phyloP scores from a whole-genome alignment of 1,140 invertebrate species.

The Arion vulgaris region DNA sequence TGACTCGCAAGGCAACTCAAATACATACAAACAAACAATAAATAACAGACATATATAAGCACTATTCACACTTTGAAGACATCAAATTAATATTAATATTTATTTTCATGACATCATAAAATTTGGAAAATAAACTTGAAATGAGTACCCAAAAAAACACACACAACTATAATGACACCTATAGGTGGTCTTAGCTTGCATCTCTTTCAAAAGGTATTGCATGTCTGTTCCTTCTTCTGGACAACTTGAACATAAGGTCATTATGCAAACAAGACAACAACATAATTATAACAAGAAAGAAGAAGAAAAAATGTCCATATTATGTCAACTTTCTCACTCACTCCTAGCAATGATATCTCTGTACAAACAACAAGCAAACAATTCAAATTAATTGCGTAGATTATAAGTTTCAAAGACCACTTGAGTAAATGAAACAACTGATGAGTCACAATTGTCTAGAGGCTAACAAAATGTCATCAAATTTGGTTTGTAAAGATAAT shows the following conservation, averaged over 20 bases:
- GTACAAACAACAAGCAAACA: constrained; percentile 13
- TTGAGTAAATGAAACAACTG: constrained; percentile 14
- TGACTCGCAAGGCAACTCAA: no score
- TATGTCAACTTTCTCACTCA: background rate
- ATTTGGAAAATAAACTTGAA: constrained; percentile 4
- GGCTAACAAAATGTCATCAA: background rate
- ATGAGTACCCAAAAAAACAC: background rate
- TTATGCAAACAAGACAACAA: constrained; percentile 23
- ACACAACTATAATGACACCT: constrained; percentile 14
- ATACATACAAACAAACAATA: no score
- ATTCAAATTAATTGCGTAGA: background rate
- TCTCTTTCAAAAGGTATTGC: constrained; percentile 33
- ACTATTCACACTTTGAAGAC: background rate
- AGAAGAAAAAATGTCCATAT: background rate
- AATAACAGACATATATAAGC: no score
- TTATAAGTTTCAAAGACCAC: constrained; percentile 14
- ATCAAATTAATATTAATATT: background rate
- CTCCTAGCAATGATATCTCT: background rate
- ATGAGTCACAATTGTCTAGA: background rate
- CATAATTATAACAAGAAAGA: background rate
- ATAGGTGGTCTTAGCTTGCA: constrained; percentile 30
- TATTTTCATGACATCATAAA: constrained; percentile 25
- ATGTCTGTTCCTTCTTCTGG: constrained; percentile 10
- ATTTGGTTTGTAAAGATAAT: background rate
- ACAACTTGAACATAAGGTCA: background rate